These are phyloP conservation scores for Penelope pileata DNA, from an alignment of 2,113 vertebrate genomes.

Conservation along the genomic window DNA sequence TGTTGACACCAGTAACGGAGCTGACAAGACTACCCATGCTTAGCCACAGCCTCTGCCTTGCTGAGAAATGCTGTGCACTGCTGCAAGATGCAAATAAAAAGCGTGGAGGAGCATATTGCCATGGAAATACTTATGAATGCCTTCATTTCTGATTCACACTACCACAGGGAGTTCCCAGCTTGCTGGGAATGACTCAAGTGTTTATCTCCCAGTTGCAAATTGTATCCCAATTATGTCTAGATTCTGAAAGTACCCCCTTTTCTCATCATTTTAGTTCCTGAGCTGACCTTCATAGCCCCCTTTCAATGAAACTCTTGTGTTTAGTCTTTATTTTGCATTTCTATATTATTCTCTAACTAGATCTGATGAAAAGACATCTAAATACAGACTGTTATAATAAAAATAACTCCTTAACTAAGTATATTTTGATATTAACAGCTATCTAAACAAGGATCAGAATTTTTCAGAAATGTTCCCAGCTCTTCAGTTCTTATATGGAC, in stretches of 20 bases:
- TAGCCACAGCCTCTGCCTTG: not conserved
- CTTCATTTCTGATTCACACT: conserved; percentile 50
- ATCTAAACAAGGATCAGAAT: not conserved
- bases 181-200: conserved; percentile 40
- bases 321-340: not conserved
- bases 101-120: conserved; percentile 14
- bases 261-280: not conserved
- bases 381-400: not conserved
- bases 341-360: not conserved
- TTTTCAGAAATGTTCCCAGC: not conserved
- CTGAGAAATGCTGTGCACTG: not conserved
- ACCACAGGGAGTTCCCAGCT: conserved; percentile 40
- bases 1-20: not conserved
- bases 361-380: not conserved
- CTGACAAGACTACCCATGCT: not conserved
- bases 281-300: not conserved
- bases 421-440: not conserved
- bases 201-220: conserved; percentile 21
- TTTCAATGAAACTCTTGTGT: not conserved
- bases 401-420: not conserved
- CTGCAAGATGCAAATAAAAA: not conserved
- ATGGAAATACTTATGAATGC: conserved; percentile 45
- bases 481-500: not conserved
- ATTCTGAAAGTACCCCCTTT: not conserved
- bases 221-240: conserved; percentile 13